Evolutionary conservation across 2,888 invertebrate genomes (phyloP).

Genomic region (Mechanitis messenoides): DNA sequence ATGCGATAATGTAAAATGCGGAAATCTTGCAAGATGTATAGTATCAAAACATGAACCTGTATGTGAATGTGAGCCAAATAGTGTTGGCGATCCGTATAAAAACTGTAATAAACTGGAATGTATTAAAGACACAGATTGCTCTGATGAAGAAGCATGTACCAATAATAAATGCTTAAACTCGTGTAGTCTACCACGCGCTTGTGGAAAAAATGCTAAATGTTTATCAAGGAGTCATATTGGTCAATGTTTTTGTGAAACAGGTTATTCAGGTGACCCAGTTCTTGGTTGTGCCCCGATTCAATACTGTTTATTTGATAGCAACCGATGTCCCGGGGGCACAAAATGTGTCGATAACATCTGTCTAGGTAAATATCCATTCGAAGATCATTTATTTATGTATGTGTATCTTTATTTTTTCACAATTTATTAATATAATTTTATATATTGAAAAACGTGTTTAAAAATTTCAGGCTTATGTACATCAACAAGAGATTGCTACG

Average conservation of each 20-base stretch:
- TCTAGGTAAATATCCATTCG: slow-evolving; percentile 63
- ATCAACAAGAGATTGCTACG: slow-evolving; percentile 88
- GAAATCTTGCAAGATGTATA: slow-evolving; percentile 84
- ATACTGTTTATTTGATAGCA: slow-evolving; percentile 84
- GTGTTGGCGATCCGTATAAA: slow-evolving; percentile 84
- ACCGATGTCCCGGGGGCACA: slow-evolving; percentile 89
- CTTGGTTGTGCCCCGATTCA: slow-evolving; percentile 89
- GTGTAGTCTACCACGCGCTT: slow-evolving; percentile 87
- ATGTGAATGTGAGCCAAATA: slow-evolving; percentile 85
- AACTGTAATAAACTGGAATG: slow-evolving; percentile 87
- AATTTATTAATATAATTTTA: slow-evolving; percentile 6
- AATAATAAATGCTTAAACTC: slow-evolving; percentile 88
- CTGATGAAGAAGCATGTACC: slow-evolving; percentile 82
- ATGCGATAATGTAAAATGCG: slow-evolving; percentile 82
- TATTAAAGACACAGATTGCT: slow-evolving; percentile 85
- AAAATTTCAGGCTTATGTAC: slow-evolving; percentile 81
- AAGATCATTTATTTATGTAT: no score
- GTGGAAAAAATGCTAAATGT: slow-evolving; percentile 88
- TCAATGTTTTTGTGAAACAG: slow-evolving; percentile 88
- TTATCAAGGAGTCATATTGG: slow-evolving; percentile 86
- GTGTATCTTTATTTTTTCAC: background rate
- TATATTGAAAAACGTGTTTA: slow-evolving; percentile 25
- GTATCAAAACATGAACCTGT: slow-evolving; percentile 81
- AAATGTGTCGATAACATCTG: slow-evolving; percentile 90
- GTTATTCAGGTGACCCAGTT: slow-evolving; percentile 90